These are phyloP conservation scores for Hemaris fuciformis DNA, from an alignment of 2,888 invertebrate species.

Conservation along the genomic window DNA sequence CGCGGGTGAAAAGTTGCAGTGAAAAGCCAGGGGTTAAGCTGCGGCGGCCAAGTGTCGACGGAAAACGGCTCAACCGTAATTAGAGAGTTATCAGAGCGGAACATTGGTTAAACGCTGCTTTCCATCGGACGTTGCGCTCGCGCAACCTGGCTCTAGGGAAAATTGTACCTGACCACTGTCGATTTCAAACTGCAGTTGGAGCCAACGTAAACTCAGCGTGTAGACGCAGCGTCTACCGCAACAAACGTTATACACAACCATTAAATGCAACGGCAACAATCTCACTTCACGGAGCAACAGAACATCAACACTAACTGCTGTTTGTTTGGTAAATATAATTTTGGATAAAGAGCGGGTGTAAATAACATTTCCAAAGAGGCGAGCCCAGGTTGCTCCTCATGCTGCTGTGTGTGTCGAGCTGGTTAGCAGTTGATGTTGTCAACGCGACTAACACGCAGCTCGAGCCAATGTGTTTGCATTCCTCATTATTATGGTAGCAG, in stretches of 20 bases:
- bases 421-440: conserved; percentile 62
- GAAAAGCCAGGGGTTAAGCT: conserved; percentile 75
- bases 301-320: conserved; percentile 21
- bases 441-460: conserved; percentile 59
- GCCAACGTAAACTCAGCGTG: conserved; percentile 40
- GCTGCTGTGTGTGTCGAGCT: conserved; percentile 48
- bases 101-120: conserved; percentile 81
- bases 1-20: conserved; percentile 67
- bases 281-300: conserved; percentile 32
- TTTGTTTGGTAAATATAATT: conserved; percentile 57
- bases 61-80: conserved; percentile 74
- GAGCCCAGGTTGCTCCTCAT: conserved; percentile 44
- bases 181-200: conserved; percentile 69
- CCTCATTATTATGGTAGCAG: conserved; percentile 42
- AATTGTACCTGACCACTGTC: conserved; percentile 77
- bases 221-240: conserved; percentile 30
- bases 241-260: conserved; percentile 34
- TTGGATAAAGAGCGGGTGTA: conserved; percentile 43
- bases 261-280: conserved; percentile 43
- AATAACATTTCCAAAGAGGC: conserved; percentile 41
- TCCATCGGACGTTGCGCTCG: conserved; percentile 80
- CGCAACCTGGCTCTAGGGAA: conserved; percentile 75
- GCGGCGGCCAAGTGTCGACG: conserved; percentile 70
- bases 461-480: conserved; percentile 50
- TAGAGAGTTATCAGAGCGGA: conserved; percentile 80